Base-by-base conservation (phyloP, 2,113 vertebrate genomes). In the Aspidoscelis tigris region DNA sequence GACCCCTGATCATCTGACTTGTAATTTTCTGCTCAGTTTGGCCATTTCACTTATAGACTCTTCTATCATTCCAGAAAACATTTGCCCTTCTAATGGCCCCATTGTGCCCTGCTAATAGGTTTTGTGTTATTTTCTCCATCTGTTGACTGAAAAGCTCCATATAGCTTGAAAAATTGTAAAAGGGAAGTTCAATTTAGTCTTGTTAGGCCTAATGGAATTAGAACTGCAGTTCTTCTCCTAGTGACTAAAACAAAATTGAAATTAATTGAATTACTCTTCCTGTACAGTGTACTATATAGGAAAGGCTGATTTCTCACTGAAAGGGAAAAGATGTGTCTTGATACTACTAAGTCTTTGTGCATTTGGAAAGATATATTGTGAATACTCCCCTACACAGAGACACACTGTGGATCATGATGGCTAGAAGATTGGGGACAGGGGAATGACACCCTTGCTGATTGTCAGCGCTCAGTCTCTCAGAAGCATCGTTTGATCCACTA, bases 151-250 rank as follows among this genome's bases (percentile, higher is more conserved):
- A 80, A 26, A 4, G n/a, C 68, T 64, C n/a, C 20, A 41, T 7
- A 70, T 65, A 53, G 7, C 69, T 74, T 85, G 77, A 80, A 73
- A 85, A 80, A 82, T 50, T 50, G 9, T 47, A 75, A 64, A 70
- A 68, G 58, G 70, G 74, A 85, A 66, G 83, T 66, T 5, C n/a
- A 16, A 80, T 74, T 74, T 73, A 65, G 44, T 8, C 21, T 74
- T 66, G 58, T 71, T 64, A 73, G 72, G 53, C 43, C 53, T 79
- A 65, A 84, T 79, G 53, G 55, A 84, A 84, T 84, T 79, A 84
- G 69, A 64, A 4, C 39, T 9, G 2, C 69, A 84, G 26, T 66
- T 64, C n/a, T 73, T 77, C 71, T 74, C 58, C 44, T 26, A 41
- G 21, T 74, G 26, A 61, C 8, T 73, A n/a, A 80, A 80, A 26